These are phyloP conservation scores for Rostratula benghalensis DNA, from an alignment of 2,113 vertebrate species.

Conservation along the genomic window DNA sequence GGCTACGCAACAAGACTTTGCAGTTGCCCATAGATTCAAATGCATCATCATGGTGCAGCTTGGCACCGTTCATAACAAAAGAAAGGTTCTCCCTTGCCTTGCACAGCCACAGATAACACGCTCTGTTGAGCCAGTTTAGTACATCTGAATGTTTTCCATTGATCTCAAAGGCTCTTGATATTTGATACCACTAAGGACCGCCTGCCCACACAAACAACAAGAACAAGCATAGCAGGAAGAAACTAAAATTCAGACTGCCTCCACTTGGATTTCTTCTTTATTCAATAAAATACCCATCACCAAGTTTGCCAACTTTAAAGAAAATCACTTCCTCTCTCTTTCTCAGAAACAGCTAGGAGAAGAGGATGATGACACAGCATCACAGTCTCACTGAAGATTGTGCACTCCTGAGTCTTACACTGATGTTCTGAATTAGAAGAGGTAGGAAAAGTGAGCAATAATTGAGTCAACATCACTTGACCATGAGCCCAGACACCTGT, in stretches of 20 bases:
- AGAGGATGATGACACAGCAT: background rate
- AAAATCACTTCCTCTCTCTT: background rate
- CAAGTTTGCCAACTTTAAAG: background rate
- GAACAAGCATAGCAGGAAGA: background rate
- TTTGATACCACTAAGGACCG: background rate
- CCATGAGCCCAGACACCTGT: background rate
- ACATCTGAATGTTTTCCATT: background rate
- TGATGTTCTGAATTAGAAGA: background rate
- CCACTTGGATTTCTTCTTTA: background rate
- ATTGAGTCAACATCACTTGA: background rate
- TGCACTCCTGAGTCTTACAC: background rate
- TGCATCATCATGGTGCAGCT: background rate
- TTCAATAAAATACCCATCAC: background rate
- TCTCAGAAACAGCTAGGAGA: background rate
- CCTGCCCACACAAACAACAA: background rate
- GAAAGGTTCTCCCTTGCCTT: background rate
- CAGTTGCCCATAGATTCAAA: background rate
- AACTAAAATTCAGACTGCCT: background rate
- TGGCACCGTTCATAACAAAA: background rate
- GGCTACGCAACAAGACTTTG: background rate
- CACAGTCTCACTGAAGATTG: background rate
- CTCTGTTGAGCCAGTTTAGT: background rate
- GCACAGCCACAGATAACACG: background rate
- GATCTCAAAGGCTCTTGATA: background rate
- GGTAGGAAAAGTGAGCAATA: background rate